Base-by-base conservation (phyloP, 2,888 invertebrate genomes). In the Cataglyphis livida region DNA sequence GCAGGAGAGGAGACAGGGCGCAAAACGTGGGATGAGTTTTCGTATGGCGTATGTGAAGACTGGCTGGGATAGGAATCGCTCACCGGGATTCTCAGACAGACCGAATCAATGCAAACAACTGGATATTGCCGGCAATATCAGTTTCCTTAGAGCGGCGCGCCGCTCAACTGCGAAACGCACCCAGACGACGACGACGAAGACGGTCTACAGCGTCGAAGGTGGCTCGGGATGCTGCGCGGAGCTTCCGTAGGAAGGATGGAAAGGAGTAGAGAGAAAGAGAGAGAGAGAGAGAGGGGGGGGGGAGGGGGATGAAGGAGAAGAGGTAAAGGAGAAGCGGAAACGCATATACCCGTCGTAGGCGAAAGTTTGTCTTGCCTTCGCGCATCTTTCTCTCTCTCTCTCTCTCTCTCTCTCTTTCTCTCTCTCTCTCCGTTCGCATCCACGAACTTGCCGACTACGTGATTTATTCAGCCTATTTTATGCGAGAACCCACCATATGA, bases 101-200 rank as follows among this genome's bases (percentile, higher is more conserved):
- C 90, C 90, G 91, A 93, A 92, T 93, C 93, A 93, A 93, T 93
- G 93, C 92, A 93, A 93, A 93, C 92, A 93, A 93, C 91, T 91
- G 91, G 92, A 93, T 93, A 94, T 94, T 92, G 92, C 91, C 90
- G 90, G 91, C 92, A 92, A 93, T 93, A 93, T 93, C 93, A 92
- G 91, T 91, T 92, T 91, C 90, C 89, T 91, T 90, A 91, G 89
- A 92, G 89, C 89, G 86, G 88, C 87, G 90, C 90, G 89, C 90
- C 91, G 90, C 88, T 92, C 91, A 91, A 91, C 92, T 92, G 92
- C 90, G 90, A 91, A 91, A 90, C 90, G 91, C 90, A 90, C 86
- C 89, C 85, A 88, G 89, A 87, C 87, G 88, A 90, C 86, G 88
- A 82, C 84, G 84, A 85, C 82, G 83, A 70, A 81, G 83, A 70